These are phyloP conservation scores for Bombus ignitus DNA, from an alignment of 1,140 invertebrate species.

Conservation along the genomic window DNA sequence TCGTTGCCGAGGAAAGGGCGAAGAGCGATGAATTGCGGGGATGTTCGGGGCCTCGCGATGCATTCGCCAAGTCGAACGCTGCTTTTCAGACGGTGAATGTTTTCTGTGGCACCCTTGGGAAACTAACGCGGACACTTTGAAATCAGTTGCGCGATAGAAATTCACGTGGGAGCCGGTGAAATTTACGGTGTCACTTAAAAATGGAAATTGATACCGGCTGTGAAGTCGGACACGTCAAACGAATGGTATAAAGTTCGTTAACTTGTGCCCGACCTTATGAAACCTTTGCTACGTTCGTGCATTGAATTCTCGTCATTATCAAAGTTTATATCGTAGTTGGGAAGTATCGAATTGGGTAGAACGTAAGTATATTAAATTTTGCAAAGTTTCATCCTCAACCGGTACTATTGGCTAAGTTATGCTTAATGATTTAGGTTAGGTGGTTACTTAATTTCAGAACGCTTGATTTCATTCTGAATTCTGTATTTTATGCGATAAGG, in stretches of 20 bases:
- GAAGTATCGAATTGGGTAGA: not conserved
- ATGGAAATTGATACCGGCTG: slow-evolving; percentile 12
- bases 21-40: not conserved
- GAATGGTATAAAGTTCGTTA: not conserved
- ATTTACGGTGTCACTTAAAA: slow-evolving; percentile 18
- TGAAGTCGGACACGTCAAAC: not conserved
- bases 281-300: not conserved
- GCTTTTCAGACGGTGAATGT: slow-evolving; percentile 5
- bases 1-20: not conserved
- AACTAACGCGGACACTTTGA: not conserved
- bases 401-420: not conserved
- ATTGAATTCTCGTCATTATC: not conserved
- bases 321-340: not conserved
- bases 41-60: not conserved
- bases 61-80: not conserved
- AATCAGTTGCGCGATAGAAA: slow-evolving; percentile 19
- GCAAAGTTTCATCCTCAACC: not conserved
- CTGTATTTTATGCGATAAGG: not conserved
- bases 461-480: not conserved
- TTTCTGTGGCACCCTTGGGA: not conserved
- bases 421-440: not conserved
- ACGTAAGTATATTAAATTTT: not conserved
- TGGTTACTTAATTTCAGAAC: not conserved
- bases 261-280: not conserved
- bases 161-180: not conserved